Evolutionary conservation across 2,113 vertebrate genomes (phyloP), one percentile per base, ranked within the genome.

Genomic region (Elephantulus edwardii): DNA sequence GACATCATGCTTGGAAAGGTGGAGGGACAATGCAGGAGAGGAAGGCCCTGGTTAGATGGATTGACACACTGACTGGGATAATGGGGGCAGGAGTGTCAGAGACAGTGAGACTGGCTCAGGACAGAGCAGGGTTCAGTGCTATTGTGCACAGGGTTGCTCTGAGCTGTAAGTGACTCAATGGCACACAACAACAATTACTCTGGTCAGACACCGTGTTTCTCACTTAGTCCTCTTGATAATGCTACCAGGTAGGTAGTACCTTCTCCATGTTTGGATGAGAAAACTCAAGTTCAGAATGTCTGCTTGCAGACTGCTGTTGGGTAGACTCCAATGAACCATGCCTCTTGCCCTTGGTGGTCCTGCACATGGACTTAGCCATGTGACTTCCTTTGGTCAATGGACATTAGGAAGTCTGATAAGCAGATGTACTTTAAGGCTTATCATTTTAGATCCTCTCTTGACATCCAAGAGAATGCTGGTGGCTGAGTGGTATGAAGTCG

Each of bases 351-450:
- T 68, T 64, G 13, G 46, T 40, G 46, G 9, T 54, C 66, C 80
- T 42, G 28, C 56, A 60, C 54, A 56, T 0, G 33, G 68, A 54
- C 33, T 74, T 75, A 71, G 48, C 72, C 48, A 68, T 46, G 38
- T 74, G 50, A 56, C 77, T 93, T 66, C 33, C 42, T 71, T 86
- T 93, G 74, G 77, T 68, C 83, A 84, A 12, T 12, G 52, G 83
- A 79, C 40, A 79, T 58, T 68, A 77, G 76, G 75, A 87, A 42
- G 44, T 48, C 62, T 83, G 50, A 77, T 40, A 85, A 86, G 48
- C 30, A 70, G 19, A 70, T 88, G n/a, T 42, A 28, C 11, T 38
- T 81, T 52, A 81, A 26, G 35, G 14, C n/a, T 42, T 79, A n/a
- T 84, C 50, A 40, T 91, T 72, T 60, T 95, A 28, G 71, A 78